These are phyloP conservation scores for Parazoanthus atlanticus DNA, from an alignment of 92 coral and sea anemone species.

Conservation along the genomic window DNA sequence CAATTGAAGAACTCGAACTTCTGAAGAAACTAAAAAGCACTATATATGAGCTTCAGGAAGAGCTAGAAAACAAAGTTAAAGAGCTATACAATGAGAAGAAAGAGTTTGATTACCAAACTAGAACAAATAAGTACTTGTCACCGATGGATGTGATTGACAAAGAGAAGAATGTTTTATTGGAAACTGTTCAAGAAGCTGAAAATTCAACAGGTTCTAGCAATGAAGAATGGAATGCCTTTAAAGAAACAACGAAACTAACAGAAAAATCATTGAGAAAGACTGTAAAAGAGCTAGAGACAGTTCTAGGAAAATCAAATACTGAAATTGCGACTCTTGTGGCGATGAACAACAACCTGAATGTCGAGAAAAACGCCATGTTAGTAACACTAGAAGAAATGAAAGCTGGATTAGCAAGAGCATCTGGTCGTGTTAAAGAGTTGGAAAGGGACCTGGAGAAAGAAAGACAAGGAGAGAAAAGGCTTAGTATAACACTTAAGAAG, in stretches of 20 bases:
- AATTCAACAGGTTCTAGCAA: neutral
- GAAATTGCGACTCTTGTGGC: neutral
- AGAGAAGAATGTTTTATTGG: neutral
- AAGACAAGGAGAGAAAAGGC: neutral
- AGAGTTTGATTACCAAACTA: neutral
- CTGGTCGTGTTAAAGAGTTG: neutral
- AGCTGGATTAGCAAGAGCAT: slow-evolving; percentile 24
- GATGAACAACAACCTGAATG: neutral
- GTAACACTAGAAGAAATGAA: slow-evolving; percentile 17
- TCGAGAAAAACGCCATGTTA: slow-evolving; percentile 23
- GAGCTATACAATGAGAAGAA: neutral
- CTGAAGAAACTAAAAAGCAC: neutral
- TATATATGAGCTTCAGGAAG: neutral
- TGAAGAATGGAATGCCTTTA: neutral
- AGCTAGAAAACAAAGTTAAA: neutral
- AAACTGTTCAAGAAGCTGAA: neutral
- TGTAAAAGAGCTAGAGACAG: neutral
- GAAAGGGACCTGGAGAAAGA: slow-evolving; percentile 18
- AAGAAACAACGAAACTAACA: neutral
- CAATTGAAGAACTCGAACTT: neutral
- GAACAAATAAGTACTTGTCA: neutral
- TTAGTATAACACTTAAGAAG: neutral
- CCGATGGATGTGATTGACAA: neutral
- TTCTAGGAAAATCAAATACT: neutral
- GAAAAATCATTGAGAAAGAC: neutral